A percentile compares a stretch with the other conserved stretches of the same genome.
These are phyloP conservation scores for Gadopsis marmoratus DNA, from an alignment of 2,797 vertebrate species.

Conservation along the genomic window DNA sequence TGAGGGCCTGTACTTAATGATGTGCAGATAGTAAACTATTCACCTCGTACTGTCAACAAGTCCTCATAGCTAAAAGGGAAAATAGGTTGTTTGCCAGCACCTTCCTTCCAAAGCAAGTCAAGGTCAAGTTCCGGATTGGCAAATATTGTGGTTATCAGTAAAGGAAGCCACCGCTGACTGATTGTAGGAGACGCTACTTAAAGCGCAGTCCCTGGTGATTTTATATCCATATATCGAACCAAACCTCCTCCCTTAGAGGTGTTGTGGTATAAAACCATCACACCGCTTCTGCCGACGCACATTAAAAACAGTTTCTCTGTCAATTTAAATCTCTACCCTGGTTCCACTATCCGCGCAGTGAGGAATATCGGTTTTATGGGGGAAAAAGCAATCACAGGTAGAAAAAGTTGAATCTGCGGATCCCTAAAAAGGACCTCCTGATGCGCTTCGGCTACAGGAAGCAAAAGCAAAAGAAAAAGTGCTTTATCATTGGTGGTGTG, in stretches of 20 bases:
- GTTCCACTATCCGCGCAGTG: background rate
- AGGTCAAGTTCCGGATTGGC: background rate
- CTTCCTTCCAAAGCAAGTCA: background rate
- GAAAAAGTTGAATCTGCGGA: background rate
- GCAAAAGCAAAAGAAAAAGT: background rate
- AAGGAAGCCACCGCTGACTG: background rate
- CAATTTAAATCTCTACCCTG: background rate
- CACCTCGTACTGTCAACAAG: background rate
- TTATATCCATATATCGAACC: background rate
- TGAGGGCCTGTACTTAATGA: background rate
- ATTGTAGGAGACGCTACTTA: background rate
- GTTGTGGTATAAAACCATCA: background rate
- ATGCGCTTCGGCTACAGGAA: background rate
- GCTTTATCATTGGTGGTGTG: background rate
- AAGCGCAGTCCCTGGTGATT: background rate
- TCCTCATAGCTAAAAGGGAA: background rate
- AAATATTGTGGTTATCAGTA: background rate
- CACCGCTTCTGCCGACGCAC: background rate
- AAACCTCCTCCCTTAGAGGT: background rate
- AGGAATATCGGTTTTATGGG: background rate
- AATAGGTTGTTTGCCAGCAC: background rate
- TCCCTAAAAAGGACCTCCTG: background rate
- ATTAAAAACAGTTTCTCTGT: background rate
- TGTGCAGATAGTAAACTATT: background rate
- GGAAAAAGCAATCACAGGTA: background rate